phyloP scores from a whole-genome alignment of 1,140 invertebrate species.

The Drosophila varians region DNA sequence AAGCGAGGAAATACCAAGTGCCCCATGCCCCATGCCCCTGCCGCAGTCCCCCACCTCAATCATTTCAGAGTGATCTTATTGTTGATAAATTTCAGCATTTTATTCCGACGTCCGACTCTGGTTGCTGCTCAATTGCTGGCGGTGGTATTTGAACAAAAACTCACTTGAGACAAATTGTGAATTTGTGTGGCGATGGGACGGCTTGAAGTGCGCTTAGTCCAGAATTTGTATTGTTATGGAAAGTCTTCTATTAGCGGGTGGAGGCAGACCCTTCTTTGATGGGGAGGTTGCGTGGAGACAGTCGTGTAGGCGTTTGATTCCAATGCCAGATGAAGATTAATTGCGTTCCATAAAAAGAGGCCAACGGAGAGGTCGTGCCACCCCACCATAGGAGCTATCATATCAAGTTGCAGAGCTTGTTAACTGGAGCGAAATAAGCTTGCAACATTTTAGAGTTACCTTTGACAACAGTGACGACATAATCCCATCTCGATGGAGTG shows the following conservation, averaged over 20 bases:
- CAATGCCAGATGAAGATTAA: slow-evolving; percentile 71
- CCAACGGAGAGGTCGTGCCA: slow-evolving; percentile 58
- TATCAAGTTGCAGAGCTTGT: slow-evolving; percentile 34
- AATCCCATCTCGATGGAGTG: slow-evolving; percentile 48
- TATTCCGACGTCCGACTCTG: slow-evolving; percentile 40
- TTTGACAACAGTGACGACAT: slow-evolving; percentile 56
- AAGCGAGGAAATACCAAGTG: slow-evolving; percentile 37
- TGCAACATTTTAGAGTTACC: slow-evolving; percentile 56
- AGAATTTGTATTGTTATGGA: slow-evolving; percentile 64
- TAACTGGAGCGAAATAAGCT: slow-evolving; percentile 70
- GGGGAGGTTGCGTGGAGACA: slow-evolving; percentile 26
- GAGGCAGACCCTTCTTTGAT: slow-evolving; percentile 9
- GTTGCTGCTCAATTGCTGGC: slow-evolving; percentile 44
- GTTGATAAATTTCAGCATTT: slow-evolving; percentile 73
- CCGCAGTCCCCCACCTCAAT: slow-evolving; percentile 44
- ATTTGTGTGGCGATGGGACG: slow-evolving; percentile 57
- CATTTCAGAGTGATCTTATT: slow-evolving; percentile 64
- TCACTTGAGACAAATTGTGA: slow-evolving; percentile 81
- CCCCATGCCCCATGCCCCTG: background rate
- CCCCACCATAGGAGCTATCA: slow-evolving; percentile 12
- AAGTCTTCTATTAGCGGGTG: slow-evolving; percentile 43
- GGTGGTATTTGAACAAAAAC: slow-evolving; percentile 44
- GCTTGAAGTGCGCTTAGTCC: slow-evolving; percentile 67
- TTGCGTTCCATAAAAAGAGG: slow-evolving; percentile 60
- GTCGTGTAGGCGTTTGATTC: slow-evolving; percentile 64